Conservation (phyloP, 1,140 invertebrate species). For the Centruroides sculpturatus region DNA sequence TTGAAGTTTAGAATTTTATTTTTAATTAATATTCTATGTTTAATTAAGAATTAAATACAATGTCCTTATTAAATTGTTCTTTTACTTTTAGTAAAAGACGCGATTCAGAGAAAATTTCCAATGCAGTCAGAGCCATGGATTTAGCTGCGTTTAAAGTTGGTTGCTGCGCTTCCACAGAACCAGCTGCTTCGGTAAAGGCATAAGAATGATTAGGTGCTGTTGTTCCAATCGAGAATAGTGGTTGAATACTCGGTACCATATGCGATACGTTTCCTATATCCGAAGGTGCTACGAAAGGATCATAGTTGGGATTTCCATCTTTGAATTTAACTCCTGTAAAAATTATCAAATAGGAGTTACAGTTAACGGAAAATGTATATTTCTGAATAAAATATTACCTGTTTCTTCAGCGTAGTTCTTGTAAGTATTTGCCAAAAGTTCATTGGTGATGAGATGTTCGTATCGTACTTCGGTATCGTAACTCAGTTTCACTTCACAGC, state of each 20-base stretch:
- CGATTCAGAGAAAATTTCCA: conserved; percentile 13
- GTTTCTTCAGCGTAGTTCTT: conserved; percentile 9
- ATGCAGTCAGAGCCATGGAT: conserved; percentile 22
- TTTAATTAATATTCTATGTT: no score
- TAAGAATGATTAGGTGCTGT: conserved; percentile 23
- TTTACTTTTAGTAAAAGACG: conserved; percentile 4
- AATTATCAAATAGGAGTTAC: no score
- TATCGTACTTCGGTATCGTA: background rate
- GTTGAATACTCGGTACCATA: conserved; percentile 28
- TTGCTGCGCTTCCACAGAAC: conserved; percentile 19
- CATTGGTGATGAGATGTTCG: conserved; percentile 5
- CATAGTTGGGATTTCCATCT: background rate
- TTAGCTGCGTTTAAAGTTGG: conserved; percentile 21
- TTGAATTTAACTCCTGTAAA: conserved; percentile 1
- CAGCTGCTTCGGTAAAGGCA: conserved; percentile 23
- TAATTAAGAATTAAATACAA: background rate
- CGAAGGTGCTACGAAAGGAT: conserved; percentile 17
- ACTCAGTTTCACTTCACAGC: conserved; percentile 17
- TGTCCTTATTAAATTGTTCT: conserved; percentile 13
- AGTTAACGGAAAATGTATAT: background rate
- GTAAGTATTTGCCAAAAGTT: conserved; percentile 3
- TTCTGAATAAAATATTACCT: conserved; percentile 4
- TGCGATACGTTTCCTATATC: conserved; percentile 30
- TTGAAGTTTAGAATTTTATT: no score
- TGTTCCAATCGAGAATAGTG: conserved; percentile 25